These are phyloP conservation scores for Pollenia griseotomentosa DNA, from an alignment of 2,888 invertebrate species.

Conservation along the genomic window DNA sequence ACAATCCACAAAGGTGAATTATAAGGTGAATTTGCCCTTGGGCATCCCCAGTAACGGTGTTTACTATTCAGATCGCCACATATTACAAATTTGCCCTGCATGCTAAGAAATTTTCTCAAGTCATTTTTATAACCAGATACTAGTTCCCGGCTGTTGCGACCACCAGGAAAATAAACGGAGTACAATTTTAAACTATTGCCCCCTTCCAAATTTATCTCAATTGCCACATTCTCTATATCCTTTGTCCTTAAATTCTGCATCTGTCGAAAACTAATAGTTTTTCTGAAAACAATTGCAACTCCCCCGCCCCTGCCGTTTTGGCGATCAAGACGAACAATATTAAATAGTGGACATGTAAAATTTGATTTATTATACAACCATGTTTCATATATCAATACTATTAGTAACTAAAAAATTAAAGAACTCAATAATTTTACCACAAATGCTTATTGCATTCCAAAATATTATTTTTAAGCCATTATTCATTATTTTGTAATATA, in stretches of 20 bases:
- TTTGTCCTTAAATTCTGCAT: too few species aligned
- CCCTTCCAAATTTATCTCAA: too few species aligned
- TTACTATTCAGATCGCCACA: conserved; percentile 60
- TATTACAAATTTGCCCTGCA: conserved; percentile 15
- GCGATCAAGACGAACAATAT: conserved; percentile 35
- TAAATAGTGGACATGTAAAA: conserved; percentile 3
- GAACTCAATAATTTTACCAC: conserved; percentile 46
- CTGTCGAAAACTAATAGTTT: not conserved
- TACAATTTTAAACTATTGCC: too few species aligned
- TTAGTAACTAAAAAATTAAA: conserved; percentile 41
- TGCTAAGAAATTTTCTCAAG: conserved; percentile 30
- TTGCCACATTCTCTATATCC: too few species aligned
- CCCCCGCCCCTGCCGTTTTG: conserved; percentile 28
- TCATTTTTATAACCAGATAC: conserved; percentile 24
- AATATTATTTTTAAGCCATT: conserved; percentile 35
- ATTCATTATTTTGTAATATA: conserved; percentile 34
- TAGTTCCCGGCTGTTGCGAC: too few species aligned
- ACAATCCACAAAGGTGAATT: not conserved
- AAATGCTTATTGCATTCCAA: conserved; percentile 53
- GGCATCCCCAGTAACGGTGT: conserved; percentile 51
- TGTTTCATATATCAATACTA: conserved; percentile 46
- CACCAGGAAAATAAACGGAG: too few species aligned
- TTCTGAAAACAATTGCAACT: conserved; percentile 47
- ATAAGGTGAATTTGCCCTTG: conserved; percentile 38
- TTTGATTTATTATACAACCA: not conserved